Evolutionary conservation across 2,888 invertebrate genomes (phyloP), one percentile per base, ranked within the genome.

Genomic region (Leptopilina drosophilae): DNA sequence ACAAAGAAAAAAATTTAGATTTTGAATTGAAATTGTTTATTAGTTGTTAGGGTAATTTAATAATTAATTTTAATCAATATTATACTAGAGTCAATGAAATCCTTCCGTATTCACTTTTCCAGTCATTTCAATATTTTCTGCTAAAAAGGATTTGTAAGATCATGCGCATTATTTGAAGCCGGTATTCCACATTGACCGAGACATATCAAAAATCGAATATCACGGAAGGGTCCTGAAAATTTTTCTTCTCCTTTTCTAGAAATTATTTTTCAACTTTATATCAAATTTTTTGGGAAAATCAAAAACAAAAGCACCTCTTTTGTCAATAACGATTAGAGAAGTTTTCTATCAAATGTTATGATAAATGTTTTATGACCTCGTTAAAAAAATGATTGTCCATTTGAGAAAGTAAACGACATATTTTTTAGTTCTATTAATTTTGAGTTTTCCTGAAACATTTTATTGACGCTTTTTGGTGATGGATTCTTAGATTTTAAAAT

Each of bases 171-270:
- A 76, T 62, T 79, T 64, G 49, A 81, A 79, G 84, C 84, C 84
- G 84, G 84, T 80, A 81, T 42, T 77, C 80, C 82, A 82, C 84
- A 82, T 84, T 84, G 82, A 82, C 82, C 82, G 84, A 81, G 81
- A 80, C 78, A 84, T 76, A 77, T 81, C 80, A 59, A 73, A 73
- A 73, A 73, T 73, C 73, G 73, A 73, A 59, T 8, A 42, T 42
- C 33, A 8, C 14, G 73, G 12, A 33, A 33, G 14, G 53, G n/a
- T 56, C 8, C 53, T 53, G n/a, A 73, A 73, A 26, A 9, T n/a
- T 53, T 67, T 2, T 11, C 11, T 49, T 49, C 9, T 49, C 11
- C 1, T 49, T 49, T 49, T 49, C 12, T 46, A 0, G 9, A 11
- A 49, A 49, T 49, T 11, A 49, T 49, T 12, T 12, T 49, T 11